Conservation (phyloP, 1,140 invertebrate genomes). For the Lysiphlebus fabarum region DNA sequence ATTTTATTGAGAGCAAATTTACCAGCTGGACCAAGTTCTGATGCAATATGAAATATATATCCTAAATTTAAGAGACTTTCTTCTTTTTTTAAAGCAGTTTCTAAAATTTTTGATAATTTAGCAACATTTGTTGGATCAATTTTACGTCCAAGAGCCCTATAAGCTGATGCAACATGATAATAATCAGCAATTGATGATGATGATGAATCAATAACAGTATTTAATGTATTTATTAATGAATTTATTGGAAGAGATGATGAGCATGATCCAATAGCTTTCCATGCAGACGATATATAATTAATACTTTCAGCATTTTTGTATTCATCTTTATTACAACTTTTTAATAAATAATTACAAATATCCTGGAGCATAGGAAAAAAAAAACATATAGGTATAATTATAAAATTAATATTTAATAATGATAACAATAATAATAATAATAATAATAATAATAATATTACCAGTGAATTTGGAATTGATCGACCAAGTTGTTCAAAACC, state of each 20-base stretch:
- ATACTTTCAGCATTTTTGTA: constrained; percentile 53
- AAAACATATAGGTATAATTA: too few species aligned
- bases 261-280: constrained; percentile 54
- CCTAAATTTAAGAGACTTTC: constrained; percentile 74
- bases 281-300: constrained; percentile 56
- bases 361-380: too few species aligned
- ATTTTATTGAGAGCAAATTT: constrained; percentile 77
- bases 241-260: constrained; percentile 37
- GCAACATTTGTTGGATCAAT: constrained; percentile 53
- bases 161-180: constrained; percentile 50
- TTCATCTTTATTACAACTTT: constrained; percentile 40
- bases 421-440: constrained; percentile 22
- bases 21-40: constrained; percentile 60
- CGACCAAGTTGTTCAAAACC: constrained; percentile 57
- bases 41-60: constrained; percentile 78
- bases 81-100: constrained; percentile 72
- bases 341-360: constrained; percentile 56
- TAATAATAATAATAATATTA: constrained; percentile 36
- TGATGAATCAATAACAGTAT: constrained; percentile 51
- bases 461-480: constrained; percentile 53
- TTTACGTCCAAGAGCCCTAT: constrained; percentile 47
- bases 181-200: constrained; percentile 51
- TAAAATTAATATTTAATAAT: constrained; percentile 1
- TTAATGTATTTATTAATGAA: constrained; percentile 40
- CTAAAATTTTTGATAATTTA: constrained; percentile 64